Base-by-base conservation (phyloP, 2,797 vertebrate genomes). In the Oreochromis mossambicus region DNA sequence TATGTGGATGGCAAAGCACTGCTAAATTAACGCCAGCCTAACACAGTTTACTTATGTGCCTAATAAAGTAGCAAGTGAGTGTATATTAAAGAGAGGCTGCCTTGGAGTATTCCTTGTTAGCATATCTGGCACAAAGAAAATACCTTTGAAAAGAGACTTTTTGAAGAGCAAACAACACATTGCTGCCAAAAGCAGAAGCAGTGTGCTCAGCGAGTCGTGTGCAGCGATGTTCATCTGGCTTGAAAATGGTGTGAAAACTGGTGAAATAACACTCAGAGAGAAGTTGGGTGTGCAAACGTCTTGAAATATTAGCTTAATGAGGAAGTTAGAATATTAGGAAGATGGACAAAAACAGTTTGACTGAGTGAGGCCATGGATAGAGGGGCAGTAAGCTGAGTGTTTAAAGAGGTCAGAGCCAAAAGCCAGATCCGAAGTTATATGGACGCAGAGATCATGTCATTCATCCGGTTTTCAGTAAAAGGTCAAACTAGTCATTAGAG, bases 401-500 rank as follows among this genome's bases (percentile, higher is more conserved):
- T 83, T 84, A 81, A 79, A 91, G 78, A 89, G 70, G 76, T 10
- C 19, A 78, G 81, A 89, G 86, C 36, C 54, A 78, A 77, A 79
- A 73, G 85, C 24, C 5, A 11, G 63, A 51, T 68, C 48, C 75
- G 79, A 50, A 82, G 77, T 41, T 79, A 87, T 85, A 84, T 80
- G 29, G 70, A 86, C 55, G 81, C 82, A 82, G 86, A 87, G 82
- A 83, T 79, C 11, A 54, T 90, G 91, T 90, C 89, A 91, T 90
- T 93, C 92, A 89, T 89, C 85, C 86, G 78, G 89, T 91, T 92
- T 91, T 91, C 89, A 90, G 84, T 51, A 80, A 94, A 94, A 94
- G 93, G 93, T 95, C 93, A 94, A 89, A 89, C 82, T 75, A 86
- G 85, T 92, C 93, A 93, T 94, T 93, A 93, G 87, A 92, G 87